Percentiles rank a stretch among this genome's conserved stretches.
Conservation (phyloP, 2,888 invertebrate species). For the Brachycybe producta region DNA sequence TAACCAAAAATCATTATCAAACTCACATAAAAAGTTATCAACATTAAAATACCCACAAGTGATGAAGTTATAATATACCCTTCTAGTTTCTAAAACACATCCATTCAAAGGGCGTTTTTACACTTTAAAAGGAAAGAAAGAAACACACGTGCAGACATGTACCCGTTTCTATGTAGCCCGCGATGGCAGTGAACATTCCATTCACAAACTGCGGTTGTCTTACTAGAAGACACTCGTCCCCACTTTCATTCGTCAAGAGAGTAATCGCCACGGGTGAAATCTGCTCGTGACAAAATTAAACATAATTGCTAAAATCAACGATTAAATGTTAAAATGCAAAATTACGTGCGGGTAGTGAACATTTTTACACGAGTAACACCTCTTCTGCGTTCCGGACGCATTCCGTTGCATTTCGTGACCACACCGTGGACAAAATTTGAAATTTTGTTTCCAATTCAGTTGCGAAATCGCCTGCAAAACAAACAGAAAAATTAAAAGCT, state of each 20-base stretch:
- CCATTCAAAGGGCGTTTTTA: too few relatives aligned
- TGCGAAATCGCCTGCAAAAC: neutral
- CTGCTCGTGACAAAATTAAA: slow-evolving; percentile 20
- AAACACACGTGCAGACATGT: too few relatives aligned
- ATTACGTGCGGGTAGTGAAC: slow-evolving; percentile 13
- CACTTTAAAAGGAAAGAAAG: too few relatives aligned
- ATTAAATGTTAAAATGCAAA: neutral
- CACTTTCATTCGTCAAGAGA: slow-evolving; percentile 26
- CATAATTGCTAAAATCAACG: neutral
- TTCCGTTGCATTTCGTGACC: neutral
- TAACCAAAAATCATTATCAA: too few relatives aligned
- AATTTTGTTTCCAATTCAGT: slow-evolving; percentile 8
- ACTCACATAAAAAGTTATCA: too few relatives aligned
- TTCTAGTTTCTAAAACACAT: too few relatives aligned
- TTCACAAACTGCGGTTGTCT: slow-evolving; percentile 37
- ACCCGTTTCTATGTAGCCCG: slow-evolving; percentile 43
- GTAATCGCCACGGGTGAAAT: slow-evolving; percentile 35
- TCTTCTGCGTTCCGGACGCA: slow-evolving; percentile 8
- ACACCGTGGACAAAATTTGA: slow-evolving; percentile 7
- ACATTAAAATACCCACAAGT: too few relatives aligned
- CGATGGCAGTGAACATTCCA: slow-evolving; percentile 42
- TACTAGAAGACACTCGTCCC: slow-evolving; percentile 37
- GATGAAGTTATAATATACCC: too few relatives aligned
- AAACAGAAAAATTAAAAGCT: neutral
- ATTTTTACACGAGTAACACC: slow-evolving; percentile 6